Percentiles rank a stretch among this genome's conserved stretches.
phyloP scores from a whole-genome alignment of 2,797 vertebrate genomes.

The Sardinella longiceps region DNA sequence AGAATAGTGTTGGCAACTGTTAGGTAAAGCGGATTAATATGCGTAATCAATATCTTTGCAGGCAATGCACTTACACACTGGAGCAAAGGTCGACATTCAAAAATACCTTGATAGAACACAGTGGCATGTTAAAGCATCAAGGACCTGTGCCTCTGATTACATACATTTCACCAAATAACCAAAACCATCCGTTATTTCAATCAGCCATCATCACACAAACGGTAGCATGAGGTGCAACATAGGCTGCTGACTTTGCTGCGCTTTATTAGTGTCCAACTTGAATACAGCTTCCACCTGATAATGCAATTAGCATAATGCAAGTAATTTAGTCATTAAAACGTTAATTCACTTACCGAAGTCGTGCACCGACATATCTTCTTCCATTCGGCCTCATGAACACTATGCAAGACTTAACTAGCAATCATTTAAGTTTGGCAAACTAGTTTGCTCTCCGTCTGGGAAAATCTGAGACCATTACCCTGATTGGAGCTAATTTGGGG shows the following conservation, averaged over 20 bases:
- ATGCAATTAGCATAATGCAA: background rate
- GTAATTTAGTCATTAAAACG: slow-evolving; percentile 9
- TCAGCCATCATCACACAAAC: too few relatives aligned
- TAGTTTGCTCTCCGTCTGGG: background rate
- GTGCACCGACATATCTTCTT: slow-evolving; percentile 52
- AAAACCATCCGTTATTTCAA: background rate
- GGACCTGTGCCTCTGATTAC: too few relatives aligned
- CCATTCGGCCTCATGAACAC: slow-evolving; percentile 56
- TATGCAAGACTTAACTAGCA: slow-evolving; percentile 35
- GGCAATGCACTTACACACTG: too few relatives aligned
- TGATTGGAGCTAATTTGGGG: slow-evolving; percentile 1
- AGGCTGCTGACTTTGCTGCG: background rate
- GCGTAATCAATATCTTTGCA: too few relatives aligned
- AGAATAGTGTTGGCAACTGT: too few relatives aligned
- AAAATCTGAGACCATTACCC: background rate
- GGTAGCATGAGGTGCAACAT: too few relatives aligned
- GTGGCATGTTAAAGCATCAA: too few relatives aligned
- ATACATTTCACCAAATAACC: too few relatives aligned
- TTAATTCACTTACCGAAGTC: slow-evolving; percentile 69
- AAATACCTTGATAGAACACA: too few relatives aligned
- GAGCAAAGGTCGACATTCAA: too few relatives aligned
- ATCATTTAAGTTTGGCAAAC: background rate
- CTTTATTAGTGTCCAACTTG: background rate
- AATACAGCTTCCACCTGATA: background rate
- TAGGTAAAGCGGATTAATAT: too few relatives aligned